Evolutionary conservation across 2,888 invertebrate species (phyloP).

Genomic region (Lydus trimaculatus): DNA sequence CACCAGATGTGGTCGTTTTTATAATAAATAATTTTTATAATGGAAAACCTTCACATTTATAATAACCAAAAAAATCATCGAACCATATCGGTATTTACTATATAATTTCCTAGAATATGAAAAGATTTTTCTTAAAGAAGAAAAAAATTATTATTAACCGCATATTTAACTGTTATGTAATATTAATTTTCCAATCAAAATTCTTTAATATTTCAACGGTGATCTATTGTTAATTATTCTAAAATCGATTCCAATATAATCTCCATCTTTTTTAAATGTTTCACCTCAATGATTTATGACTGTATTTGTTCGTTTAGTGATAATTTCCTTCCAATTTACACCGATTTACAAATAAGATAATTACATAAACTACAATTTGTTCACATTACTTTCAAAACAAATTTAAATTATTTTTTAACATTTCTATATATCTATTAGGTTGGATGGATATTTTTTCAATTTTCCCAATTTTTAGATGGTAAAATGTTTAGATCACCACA

Average conservation of each 20-base stretch:
- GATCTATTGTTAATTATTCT: background rate
- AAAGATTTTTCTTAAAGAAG: background rate
- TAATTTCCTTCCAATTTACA: constrained; percentile 12
- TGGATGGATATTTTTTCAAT: background rate
- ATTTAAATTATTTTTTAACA: background rate
- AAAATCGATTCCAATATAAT: constrained; percentile 2
- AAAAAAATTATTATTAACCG: background rate
- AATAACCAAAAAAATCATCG: constrained; percentile 5
- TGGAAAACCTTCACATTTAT: constrained; percentile 8
- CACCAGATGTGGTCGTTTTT: constrained; percentile 19
- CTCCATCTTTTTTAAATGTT: background rate
- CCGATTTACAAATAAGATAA: background rate
- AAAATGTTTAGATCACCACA: background rate
- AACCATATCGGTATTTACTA: constrained; percentile 13
- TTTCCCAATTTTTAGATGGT: background rate
- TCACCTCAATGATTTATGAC: constrained; percentile 8
- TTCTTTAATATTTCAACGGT: background rate
- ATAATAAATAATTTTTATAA: constrained; percentile 16
- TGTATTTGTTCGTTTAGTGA: constrained; percentile 6
- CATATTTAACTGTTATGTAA: background rate
- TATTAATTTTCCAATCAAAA: constrained; percentile 8
- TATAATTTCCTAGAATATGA: constrained; percentile 7
- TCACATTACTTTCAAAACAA: background rate
- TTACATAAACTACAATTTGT: background rate
- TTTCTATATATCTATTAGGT: background rate